phyloP scores from a whole-genome alignment of 2,797 vertebrate genomes.

The Rachycentron canadum region DNA sequence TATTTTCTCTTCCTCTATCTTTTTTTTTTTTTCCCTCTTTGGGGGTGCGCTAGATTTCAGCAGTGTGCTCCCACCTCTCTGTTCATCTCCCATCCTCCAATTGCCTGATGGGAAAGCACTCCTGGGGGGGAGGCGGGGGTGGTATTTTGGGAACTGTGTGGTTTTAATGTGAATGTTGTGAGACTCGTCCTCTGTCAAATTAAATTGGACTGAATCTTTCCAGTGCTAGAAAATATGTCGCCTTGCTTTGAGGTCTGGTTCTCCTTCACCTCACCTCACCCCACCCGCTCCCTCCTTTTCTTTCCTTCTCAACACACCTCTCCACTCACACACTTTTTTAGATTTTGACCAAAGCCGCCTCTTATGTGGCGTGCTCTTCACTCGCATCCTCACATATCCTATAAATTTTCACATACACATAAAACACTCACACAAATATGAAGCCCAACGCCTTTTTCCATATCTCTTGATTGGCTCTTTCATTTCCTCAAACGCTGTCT shows the following conservation, averaged over 20 bases:
- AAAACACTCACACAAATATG: slow-evolving; percentile 42
- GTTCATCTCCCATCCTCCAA: slow-evolving; percentile 35
- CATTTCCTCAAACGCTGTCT: slow-evolving; percentile 59
- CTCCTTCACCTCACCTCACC: slow-evolving; percentile 35
- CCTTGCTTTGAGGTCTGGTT: slow-evolving; percentile 38
- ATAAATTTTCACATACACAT: slow-evolving; percentile 16
- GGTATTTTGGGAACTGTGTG: slow-evolving; percentile 61
- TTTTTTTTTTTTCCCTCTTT: slow-evolving; percentile 41
- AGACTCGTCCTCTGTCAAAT: slow-evolving; percentile 49
- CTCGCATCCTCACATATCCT: slow-evolving; percentile 3
- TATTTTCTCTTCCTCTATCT: slow-evolving; percentile 27
- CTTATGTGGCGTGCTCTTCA: slow-evolving; percentile 26
- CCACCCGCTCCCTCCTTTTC: slow-evolving; percentile 19
- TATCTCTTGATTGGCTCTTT: slow-evolving; percentile 56
- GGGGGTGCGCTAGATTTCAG: slow-evolving; percentile 62
- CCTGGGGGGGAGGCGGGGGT: slow-evolving; percentile 25
- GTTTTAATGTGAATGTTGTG: slow-evolving; percentile 49
- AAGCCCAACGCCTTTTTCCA: slow-evolving; percentile 20
- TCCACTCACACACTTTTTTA: slow-evolving; percentile 11
- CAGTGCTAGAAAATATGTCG: slow-evolving; percentile 19
- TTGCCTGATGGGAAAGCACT: slow-evolving; percentile 54
- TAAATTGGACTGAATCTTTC: slow-evolving; percentile 50
- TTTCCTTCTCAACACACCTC: background rate
- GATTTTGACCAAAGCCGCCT: slow-evolving; percentile 37
- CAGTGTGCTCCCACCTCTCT: slow-evolving; percentile 21